These are phyloP conservation scores for Pachypanchax playfairii DNA, from an alignment of 2,113 vertebrate species.

Conservation along the genomic window DNA sequence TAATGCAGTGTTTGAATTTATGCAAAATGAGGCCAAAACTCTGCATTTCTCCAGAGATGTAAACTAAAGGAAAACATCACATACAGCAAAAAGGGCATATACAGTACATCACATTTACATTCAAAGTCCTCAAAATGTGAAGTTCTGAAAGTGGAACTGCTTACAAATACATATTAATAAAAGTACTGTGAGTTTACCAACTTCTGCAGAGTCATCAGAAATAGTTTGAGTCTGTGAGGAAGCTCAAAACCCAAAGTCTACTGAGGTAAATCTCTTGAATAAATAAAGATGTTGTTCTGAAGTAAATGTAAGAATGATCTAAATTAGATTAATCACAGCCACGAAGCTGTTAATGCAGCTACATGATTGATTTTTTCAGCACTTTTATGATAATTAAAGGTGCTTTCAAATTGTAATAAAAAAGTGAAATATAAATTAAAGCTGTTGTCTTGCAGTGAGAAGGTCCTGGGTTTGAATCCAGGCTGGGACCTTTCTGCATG, in stretches of 20 bases:
- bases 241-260: slow-evolving; percentile 13
- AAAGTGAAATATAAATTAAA: no score
- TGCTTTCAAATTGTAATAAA: no score
- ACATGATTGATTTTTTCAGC: no score
- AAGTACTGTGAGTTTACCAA: slow-evolving; percentile 4
- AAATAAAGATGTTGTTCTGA: slow-evolving; percentile 24
- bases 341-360: slow-evolving; percentile 2
- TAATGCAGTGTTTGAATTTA: slow-evolving; percentile 7
- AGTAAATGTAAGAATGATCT: not conserved
- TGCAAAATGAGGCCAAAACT: not conserved
- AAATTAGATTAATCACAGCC: not conserved
- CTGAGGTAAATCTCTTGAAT: slow-evolving; percentile 21
- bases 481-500: no score
- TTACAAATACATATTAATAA: slow-evolving; percentile 2
- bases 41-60: not conserved
- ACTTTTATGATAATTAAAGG: not conserved
- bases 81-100: slow-evolving; percentile 2
- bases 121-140: slow-evolving; percentile 1
- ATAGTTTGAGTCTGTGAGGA: slow-evolving; percentile 19
- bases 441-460: no score
- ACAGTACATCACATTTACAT: not conserved
- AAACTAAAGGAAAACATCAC: not conserved
- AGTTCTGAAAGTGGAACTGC: slow-evolving; percentile 7
- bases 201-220: slow-evolving; percentile 25
- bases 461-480: no score